These are phyloP conservation scores for Dasyprocta punctata DNA, from an alignment of 2,113 vertebrate genomes.

Conservation along the genomic window DNA sequence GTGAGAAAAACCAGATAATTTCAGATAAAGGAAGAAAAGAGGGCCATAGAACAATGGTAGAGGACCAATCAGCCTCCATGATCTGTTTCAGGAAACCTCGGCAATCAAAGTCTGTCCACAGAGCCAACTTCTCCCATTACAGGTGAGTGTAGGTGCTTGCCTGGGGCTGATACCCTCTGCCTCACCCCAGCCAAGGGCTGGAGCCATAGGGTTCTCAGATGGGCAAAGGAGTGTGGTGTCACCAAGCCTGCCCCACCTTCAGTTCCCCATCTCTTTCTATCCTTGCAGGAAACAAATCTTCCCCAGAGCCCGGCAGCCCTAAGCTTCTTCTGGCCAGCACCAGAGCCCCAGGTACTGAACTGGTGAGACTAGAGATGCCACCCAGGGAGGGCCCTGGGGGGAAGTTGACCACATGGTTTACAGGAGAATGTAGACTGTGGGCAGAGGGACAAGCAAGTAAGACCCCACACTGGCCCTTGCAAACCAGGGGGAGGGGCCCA, in stretches of 20 bases:
- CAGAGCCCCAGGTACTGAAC: slow-evolving; percentile 48
- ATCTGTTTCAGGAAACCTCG: slow-evolving; percentile 56
- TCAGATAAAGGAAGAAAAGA: neutral
- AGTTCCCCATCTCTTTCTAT: neutral
- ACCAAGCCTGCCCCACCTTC: neutral
- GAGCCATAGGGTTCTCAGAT: neutral
- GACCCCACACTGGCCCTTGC: neutral
- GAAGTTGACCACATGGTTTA: neutral
- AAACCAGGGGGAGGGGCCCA: neutral
- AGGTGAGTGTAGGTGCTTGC: neutral
- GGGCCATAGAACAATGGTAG: neutral
- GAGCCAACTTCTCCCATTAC: neutral
- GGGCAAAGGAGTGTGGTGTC: neutral
- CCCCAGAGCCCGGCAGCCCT: neutral
- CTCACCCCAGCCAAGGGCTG: neutral
- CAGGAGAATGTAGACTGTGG: neutral
- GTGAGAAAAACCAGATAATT: slow-evolving; percentile 23
- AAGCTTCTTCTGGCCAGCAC: neutral
- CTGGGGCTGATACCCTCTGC: fast-evolving
- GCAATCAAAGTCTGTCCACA: neutral
- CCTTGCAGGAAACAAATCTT: slow-evolving; percentile 25
- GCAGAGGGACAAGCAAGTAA: neutral
- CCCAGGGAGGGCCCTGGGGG: neutral
- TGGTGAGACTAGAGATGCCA: neutral
- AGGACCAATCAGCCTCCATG: neutral